Evolutionary conservation across 2,113 vertebrate species (phyloP).

Genomic region (Herpailurus yagouaroundi): DNA sequence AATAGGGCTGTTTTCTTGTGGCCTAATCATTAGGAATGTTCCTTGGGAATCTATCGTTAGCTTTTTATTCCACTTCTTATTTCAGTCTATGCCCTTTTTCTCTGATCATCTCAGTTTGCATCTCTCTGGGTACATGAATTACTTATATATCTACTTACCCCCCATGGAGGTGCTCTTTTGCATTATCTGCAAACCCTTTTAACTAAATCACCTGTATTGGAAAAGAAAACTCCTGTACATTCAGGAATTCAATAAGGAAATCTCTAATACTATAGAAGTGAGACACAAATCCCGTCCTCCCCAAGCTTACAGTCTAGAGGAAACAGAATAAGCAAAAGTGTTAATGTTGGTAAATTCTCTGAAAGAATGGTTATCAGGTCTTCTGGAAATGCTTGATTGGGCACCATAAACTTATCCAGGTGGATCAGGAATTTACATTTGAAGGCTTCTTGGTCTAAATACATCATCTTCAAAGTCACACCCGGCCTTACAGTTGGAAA

Average conservation of each 20-base stretch:
- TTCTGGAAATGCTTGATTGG: background rate
- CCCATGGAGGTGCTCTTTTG: background rate
- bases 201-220: background rate
- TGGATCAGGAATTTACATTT: background rate
- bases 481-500: background rate
- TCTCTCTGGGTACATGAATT: background rate
- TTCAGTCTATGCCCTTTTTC: background rate
- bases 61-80: background rate
- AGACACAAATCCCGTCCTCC: background rate
- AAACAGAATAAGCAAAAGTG: conserved; percentile 18
- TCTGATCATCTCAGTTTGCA: background rate
- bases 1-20: background rate
- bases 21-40: background rate
- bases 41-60: background rate
- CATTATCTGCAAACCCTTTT: background rate
- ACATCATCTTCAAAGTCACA: background rate
- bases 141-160: background rate
- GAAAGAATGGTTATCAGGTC: background rate
- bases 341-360: background rate
- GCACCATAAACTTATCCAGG: background rate
- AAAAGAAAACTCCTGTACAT: background rate
- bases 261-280: background rate
- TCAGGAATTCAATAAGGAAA: background rate
- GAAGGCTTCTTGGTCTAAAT: background rate
- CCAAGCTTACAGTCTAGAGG: background rate